Conservation (phyloP, 1,140 invertebrate genomes). For the Drosophila rufa region DNA sequence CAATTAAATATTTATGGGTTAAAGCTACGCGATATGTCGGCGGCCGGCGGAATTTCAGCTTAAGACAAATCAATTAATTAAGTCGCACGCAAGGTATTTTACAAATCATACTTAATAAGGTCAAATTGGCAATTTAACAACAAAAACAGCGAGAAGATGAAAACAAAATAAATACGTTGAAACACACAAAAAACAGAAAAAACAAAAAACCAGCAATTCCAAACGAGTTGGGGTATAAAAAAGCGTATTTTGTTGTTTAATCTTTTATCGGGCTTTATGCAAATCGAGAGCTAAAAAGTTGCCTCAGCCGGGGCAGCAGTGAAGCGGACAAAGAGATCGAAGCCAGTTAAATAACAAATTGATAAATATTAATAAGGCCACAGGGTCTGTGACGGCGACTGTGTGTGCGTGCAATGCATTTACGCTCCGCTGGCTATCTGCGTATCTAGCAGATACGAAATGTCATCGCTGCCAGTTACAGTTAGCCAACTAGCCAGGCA, state of each 20-base stretch:
- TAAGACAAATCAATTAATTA: slow-evolving; percentile 69
- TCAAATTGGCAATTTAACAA: slow-evolving; percentile 63
- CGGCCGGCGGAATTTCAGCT: slow-evolving; percentile 48
- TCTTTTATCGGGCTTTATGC: slow-evolving; percentile 40
- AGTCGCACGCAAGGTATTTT: slow-evolving; percentile 53
- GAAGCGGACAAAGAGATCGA: slow-evolving; percentile 60
- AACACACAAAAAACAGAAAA: background rate
- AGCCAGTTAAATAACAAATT: slow-evolving; percentile 79
- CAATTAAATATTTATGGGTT: slow-evolving; percentile 63
- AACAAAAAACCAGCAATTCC: slow-evolving; percentile 18
- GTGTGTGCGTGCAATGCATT: slow-evolving; percentile 51
- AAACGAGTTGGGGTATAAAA: slow-evolving; percentile 42
- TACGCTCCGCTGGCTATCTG: slow-evolving; percentile 31
- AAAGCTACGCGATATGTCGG: background rate
- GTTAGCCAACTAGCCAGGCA: slow-evolving; percentile 17
- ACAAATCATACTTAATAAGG: slow-evolving; percentile 65
- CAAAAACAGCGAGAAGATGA: slow-evolving; percentile 1
- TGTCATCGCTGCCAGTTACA: slow-evolving; percentile 55
- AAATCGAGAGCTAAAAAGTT: slow-evolving; percentile 44
- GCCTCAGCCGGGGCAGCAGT: slow-evolving; percentile 16
- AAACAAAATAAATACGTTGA: slow-evolving; percentile 19
- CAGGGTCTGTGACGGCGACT: slow-evolving; percentile 3
- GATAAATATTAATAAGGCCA: slow-evolving; percentile 78
- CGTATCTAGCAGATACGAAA: slow-evolving; percentile 54
- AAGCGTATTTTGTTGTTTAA: slow-evolving; percentile 39